Percentiles rank a stretch among this genome's conserved stretches.
phyloP scores from a whole-genome alignment of 2,888 invertebrate genomes.

The Sphaerophoria taeniata region DNA sequence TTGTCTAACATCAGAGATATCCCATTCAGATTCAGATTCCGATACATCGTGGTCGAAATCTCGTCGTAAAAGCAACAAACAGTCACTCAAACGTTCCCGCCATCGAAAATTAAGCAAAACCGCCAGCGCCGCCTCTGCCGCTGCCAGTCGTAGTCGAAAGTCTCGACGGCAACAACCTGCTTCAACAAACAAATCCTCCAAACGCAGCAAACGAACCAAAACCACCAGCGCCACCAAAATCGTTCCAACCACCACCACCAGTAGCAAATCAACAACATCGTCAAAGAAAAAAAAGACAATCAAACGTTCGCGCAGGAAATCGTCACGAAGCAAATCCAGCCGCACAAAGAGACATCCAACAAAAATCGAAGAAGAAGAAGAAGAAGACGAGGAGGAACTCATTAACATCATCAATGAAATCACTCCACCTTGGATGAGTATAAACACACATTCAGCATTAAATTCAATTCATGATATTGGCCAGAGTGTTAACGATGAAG shows the following conservation, averaged over 20 bases:
- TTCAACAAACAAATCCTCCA: constrained; percentile 45
- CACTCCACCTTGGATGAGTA: constrained; percentile 29
- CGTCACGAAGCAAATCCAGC: constrained; percentile 37
- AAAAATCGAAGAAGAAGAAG: constrained; percentile 42
- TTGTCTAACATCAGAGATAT: constrained; percentile 29
- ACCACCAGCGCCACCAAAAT: constrained; percentile 40
- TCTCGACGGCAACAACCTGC: constrained; percentile 40
- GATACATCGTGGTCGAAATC: constrained; percentile 69
- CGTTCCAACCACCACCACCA: background rate
- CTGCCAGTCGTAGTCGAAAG: constrained; percentile 37
- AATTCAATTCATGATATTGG: constrained; percentile 11
- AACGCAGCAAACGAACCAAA: constrained; percentile 47
- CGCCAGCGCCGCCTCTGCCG: background rate
- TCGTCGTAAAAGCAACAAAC: constrained; percentile 62
- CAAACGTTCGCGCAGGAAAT: constrained; percentile 57
- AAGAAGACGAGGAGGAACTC: constrained; percentile 39
- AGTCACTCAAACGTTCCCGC: constrained; percentile 70
- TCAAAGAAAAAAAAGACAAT: constrained; percentile 58
- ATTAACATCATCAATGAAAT: constrained; percentile 6
- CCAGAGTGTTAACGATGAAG: constrained; percentile 45
- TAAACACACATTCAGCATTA: constrained; percentile 27
- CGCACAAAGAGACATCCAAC: constrained; percentile 41
- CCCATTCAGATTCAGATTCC: constrained; percentile 52
- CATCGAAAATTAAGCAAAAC: constrained; percentile 54
- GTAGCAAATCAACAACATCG: constrained; percentile 32